Evolutionary conservation across 2,797 vertebrate species (phyloP), one percentile per base, ranked within the genome.

Genomic region (Acrossocheilus wenchowensis): DNA sequence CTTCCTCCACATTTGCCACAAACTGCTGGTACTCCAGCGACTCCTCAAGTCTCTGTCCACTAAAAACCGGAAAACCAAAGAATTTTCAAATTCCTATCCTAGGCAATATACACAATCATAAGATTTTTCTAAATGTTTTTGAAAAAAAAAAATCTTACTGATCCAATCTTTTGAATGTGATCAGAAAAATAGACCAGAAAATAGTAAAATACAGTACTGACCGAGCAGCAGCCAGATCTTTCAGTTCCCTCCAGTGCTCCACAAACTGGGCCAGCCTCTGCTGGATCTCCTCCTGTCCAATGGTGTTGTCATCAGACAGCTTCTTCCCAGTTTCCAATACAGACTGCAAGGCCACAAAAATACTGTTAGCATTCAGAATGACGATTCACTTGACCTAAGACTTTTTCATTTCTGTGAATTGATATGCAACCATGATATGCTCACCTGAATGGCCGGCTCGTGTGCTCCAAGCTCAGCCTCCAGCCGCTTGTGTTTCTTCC

Each of bases 1-100:
- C 98, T 85, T 99, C 98, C 83, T 99, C 98, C 88, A 99, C 98
- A 0, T 99, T 99, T 4, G 98, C 98, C 86, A 99, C 98, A 90
- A 99, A 99, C 90, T 99, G 98, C 94, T 99, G 98, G 91, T 99
- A 99, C 75, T 99, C 98, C 92, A 99, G 93, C 34, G 98, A 99
- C 90, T 99, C 98, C 90, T 99, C 98, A 52, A 99, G 94, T 82
- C 98, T 96, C 93, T 98, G 97, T 43, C 98, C 98, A 52, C 98
- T 99, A 82, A 0, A 23, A 50, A 9, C 60, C 30, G 71, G 34
- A 71, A 64, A 83, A 50, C 48, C 30, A 82, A 39, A 80, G 21
- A n/a, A 43, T 3, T 30, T 52, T 79, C 4, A 62, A 19, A 87
- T 19, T 86, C 34, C 39, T 9, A 41, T 36, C 48, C 23, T 43